A percentile compares a stretch with the other conserved stretches of the same genome.
phyloP scores from a whole-genome alignment of 1,140 invertebrate genomes.

The Pseudomyrmex sp. region DNA sequence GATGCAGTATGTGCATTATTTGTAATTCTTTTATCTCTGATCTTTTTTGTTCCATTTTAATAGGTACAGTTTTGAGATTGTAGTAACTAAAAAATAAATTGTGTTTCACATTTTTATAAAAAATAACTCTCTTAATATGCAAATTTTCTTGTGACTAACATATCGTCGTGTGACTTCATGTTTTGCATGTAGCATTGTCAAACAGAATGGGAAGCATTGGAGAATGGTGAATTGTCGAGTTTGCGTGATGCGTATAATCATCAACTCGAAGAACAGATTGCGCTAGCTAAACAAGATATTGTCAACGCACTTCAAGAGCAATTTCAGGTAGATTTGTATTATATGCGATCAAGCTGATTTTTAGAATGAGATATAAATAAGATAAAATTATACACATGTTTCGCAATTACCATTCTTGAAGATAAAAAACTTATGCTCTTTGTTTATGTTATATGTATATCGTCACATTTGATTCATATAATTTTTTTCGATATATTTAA shows the following conservation, averaged over 20 bases:
- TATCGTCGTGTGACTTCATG: constrained; percentile 62
- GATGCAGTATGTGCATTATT: background rate
- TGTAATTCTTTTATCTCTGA: background rate
- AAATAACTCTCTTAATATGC: background rate
- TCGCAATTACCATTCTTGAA: background rate
- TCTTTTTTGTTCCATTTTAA: constrained; percentile 4
- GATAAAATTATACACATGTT: constrained; percentile 4
- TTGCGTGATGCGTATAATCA: constrained; percentile 78
- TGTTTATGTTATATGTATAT: background rate
- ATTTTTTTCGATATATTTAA: background rate
- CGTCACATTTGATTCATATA: constrained; percentile 3
- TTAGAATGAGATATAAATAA: constrained; percentile 30
- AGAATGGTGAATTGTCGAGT: constrained; percentile 79
- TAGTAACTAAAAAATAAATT: constrained; percentile 8
- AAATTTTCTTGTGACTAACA: constrained; percentile 73
- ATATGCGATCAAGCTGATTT: background rate
- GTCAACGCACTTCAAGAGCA: constrained; percentile 86
- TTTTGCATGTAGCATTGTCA: constrained; percentile 83
- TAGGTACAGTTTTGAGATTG: background rate
- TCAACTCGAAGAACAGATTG: constrained; percentile 86
- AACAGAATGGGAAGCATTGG: constrained; percentile 80
- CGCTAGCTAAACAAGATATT: constrained; percentile 87
- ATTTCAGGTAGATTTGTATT: constrained; percentile 86
- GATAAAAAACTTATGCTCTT: no score
- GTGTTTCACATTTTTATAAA: background rate